Conservation (phyloP, 1,140 invertebrate genomes). For the Scaptomyza pallida region DNA sequence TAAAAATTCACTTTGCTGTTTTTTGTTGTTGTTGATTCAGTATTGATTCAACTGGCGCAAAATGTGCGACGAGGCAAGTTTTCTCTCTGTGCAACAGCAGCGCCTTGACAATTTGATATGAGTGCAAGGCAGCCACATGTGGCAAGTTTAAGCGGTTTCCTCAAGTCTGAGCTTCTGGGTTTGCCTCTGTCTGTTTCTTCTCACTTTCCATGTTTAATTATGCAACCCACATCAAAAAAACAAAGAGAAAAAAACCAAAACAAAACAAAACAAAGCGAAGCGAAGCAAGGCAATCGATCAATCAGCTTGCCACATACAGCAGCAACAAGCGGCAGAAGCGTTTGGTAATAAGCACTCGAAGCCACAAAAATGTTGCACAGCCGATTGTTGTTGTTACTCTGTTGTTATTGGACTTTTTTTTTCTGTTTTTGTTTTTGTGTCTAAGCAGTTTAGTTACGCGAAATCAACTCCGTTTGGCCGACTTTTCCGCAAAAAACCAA, state of each 20-base stretch:
- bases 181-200: conserved; percentile 21
- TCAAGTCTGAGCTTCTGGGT: conserved; percentile 14
- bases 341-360: conserved; percentile 70
- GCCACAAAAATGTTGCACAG: conserved; percentile 70
- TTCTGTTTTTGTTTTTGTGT: conserved; percentile 8
- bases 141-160: conserved; percentile 53
- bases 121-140: conserved; percentile 32
- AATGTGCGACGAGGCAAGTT: conserved; percentile 38
- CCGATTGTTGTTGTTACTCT: conserved; percentile 17
- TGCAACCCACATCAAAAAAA: conserved; percentile 53
- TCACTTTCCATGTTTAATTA: conserved; percentile 71
- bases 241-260: not conserved
- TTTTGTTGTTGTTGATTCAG: conserved; percentile 22
- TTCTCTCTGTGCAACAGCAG: conserved; percentile 25
- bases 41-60: conserved; percentile 61
- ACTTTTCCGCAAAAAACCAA: conserved; percentile 40
- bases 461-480: conserved; percentile 56
- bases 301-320: conserved; percentile 65
- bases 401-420: conserved; percentile 36
- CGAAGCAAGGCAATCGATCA: conserved; percentile 65
- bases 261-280: conserved; percentile 21
- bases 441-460: conserved; percentile 49
- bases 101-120: conserved; percentile 67
- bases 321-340: conserved; percentile 42
- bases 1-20: conserved; percentile 39